Conservation (phyloP, 2,113 vertebrate species). For the Acinonyx jubatus region DNA sequence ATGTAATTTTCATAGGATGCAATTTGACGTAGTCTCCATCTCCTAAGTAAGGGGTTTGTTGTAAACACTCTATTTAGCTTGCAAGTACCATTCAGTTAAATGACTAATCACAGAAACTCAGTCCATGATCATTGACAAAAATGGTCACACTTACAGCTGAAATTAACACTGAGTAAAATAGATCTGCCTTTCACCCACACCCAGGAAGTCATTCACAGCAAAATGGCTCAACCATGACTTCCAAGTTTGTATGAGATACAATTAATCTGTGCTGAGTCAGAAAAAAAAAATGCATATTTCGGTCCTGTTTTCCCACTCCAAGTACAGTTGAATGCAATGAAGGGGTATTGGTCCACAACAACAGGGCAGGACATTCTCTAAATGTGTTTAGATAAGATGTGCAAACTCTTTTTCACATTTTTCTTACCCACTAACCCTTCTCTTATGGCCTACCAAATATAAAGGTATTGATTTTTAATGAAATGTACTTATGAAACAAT, state of each 20-base stretch:
- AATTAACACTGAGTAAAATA: conserved; percentile 64
- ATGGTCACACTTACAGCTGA: conserved; percentile 61
- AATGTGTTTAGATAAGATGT: background rate
- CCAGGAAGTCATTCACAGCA: conserved; percentile 7
- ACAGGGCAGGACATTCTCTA: background rate
- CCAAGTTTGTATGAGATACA: background rate
- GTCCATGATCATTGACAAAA: conserved; percentile 78
- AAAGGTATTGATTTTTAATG: conserved; percentile 34
- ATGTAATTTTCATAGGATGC: conserved; percentile 64
- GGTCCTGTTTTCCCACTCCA: background rate
- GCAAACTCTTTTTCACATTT: background rate
- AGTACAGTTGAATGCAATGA: background rate
- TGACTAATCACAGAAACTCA: conserved; percentile 84
- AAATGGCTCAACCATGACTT: background rate
- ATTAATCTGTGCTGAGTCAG: background rate
- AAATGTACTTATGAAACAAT: conserved; percentile 25
- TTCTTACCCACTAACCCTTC: background rate
- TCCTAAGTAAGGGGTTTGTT: conserved; percentile 81
- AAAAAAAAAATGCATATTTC: background rate
- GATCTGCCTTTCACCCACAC: background rate
- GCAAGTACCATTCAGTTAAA: conserved; percentile 85
- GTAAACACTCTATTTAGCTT: conserved; percentile 83
- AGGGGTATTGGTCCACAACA: background rate
- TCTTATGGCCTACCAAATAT: background rate
- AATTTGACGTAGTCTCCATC: conserved; percentile 81